Evolutionary conservation across 2,888 invertebrate species (phyloP), one percentile per base, ranked within the genome.

Genomic region (Saturnia pavonia): DNA sequence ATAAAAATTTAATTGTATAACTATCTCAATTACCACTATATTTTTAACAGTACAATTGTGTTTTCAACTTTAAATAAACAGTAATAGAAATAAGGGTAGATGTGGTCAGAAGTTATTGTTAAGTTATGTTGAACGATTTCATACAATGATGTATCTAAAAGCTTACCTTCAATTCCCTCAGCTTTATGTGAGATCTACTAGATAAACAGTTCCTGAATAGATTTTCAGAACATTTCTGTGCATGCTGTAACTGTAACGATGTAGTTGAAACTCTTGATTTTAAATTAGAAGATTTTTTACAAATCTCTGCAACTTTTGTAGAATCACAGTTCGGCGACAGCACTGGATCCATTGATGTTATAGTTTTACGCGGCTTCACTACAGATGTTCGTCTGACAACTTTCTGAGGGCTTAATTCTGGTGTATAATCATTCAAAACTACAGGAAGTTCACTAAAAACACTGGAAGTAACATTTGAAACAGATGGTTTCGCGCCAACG

Each of bases 151-250:
- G 12, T 14, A 27, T 27, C 25, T 25, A 34, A 70, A 67, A 69
- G 66, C 70, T 78, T 78, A 91, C 92, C 88, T 91, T 91, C 66
- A 94, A 76, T 66, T 92, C 89, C 71, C 88, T 89, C 12, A 92
- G 75, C 75, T 83, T 86, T 68, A 85, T 78, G 76, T 90, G 90
- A 69, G 91, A 90, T 71, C 87, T 85, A 73, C 89, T 91, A 12
- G 90, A 87, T 70, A 81, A 80, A 79, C 90, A 88, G 68, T 88
- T 84, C 69, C 82, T 85, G 1, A 86, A 68, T 71, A 89, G 87
- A 1, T 76, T 71, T 45, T 86, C 86, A 6, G 88, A 84, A 85
- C 87, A 89, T 66, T 76, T 80, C n/a, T 81, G 78, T 9, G 74
- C 69, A 67, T 78, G 79, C n/a, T 77, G 76, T 42, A 76, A 74